Evolutionary conservation across 2,113 vertebrate species (phyloP), one percentile per base, ranked within the genome.

Genomic region (Erpornis zantholeuca): DNA sequence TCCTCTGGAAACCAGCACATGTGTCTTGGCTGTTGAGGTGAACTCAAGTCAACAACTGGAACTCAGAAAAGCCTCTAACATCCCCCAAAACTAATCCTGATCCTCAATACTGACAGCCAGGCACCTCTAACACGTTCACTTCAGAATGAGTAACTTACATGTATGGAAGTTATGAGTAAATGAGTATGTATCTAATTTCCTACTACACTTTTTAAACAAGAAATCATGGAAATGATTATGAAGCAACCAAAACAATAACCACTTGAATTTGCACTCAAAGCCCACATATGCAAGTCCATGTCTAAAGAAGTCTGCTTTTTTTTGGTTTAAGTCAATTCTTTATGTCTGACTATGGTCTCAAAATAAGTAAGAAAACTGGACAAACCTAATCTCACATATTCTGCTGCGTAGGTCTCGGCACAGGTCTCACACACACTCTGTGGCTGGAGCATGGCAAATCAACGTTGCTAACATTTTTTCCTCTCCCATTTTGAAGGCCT

Each of bases 241-340:
- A 72, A 80, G 73, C 15, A 17, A 81, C 40, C 82, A 93, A 95
- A 96, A 77, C 64, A 93, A 78, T 18, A 82, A 59, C 45, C 47
- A 61, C 25, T 42, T 76, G 4, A 61, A 35, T 54, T 28, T 50
- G 15, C 25, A 33, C 40, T 87, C 27, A 50, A 52, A 77, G 16
- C 15, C 36, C 61, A 56, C 9, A 24, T n/a, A 25, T 19, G 14
- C 3, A 78, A 94, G 66, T 23, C 52, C 40, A 18, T 23, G 27
- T 82, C 80, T 76, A 75, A 95, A 75, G 70, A 93, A 89, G 79
- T 31, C 44, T 54, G 38, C 0, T 15, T 15, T 36, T 29, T 33
- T 31, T 61, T 25, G 44, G 66, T 86, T 82, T n/a, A 81, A 83
- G 13, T 54, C 33, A 69, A 21, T 63, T 59, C 10, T 83, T 59